Conservation (phyloP, 2,797 vertebrate genomes). For the Nothura maculosa region DNA sequence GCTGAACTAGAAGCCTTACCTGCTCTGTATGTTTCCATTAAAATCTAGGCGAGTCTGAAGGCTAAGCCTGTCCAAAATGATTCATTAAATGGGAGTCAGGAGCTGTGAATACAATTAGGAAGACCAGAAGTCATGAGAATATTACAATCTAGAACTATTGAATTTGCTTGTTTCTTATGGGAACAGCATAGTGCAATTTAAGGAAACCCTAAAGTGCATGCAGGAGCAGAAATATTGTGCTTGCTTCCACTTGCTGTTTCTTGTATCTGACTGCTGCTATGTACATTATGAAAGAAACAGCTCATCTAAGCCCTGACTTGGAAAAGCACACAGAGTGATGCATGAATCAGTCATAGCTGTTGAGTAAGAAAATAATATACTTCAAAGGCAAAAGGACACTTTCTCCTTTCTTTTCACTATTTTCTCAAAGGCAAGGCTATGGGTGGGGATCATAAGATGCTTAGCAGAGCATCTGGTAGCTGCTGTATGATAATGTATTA, state of each 20-base stretch:
- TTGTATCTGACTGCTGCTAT: not conserved
- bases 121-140: constrained; percentile 13
- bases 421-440: not conserved
- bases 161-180: not conserved
- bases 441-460: not conserved
- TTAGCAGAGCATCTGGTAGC: not conserved
- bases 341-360: not conserved
- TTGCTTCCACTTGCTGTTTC: not conserved
- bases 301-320: not conserved
- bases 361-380: not conserved
- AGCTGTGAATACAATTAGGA: constrained; percentile 25
- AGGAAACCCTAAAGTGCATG: not conserved
- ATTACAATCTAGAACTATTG: not conserved
- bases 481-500: not conserved
- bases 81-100: constrained; percentile 21
- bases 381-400: not conserved
- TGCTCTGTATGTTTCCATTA: constrained; percentile 19
- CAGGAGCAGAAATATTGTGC: not conserved
- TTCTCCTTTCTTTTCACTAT: not conserved
- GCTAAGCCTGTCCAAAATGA: constrained; percentile 38
- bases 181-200: not conserved
- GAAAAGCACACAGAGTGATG: not conserved
- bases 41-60: constrained; percentile 40
- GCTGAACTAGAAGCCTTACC: constrained; percentile 38
- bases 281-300: constrained; percentile 8